Base-by-base conservation (phyloP, 2,113 vertebrate genomes). In the Gymnorhina tibicen region DNA sequence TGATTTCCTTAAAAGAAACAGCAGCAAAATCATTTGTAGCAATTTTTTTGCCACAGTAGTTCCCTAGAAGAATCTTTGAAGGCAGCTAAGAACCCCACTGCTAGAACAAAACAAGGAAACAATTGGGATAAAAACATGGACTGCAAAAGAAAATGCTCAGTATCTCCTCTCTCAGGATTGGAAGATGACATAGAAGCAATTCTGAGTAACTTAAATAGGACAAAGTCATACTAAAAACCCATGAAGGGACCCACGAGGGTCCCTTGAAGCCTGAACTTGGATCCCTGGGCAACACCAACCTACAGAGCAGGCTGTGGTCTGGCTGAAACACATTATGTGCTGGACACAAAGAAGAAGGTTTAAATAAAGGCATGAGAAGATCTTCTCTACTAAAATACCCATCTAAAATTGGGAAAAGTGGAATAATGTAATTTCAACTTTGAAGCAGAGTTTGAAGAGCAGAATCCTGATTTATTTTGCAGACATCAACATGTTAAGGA, bases 211-310 rank as follows among this genome's bases (percentile, higher is more conserved):
- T 80, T 74, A 53, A 66, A 83, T 37, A 63, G 21, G 41, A 76
- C 16, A 55, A 89, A 75, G 28, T 84, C 32, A 32, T 56, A 47
- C 49, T 32, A 49, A 91, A 89, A 87, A 28, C 12, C 30, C n/a
- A 21, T 26, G 30, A n/a, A 60, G 46, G 4, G 13, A 26, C 10
- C 33, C 23, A 10, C 11, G 19, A 26, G 50, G 16, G 24, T 30
- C 20, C 19, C 42, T 24, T 0, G 0, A 37, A 70, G 55, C 79
- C 72, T 47, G 41, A 91, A 60, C 18, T 53, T 2, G 1, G 46
- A 87, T 7, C n/a, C 24, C 35, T 52, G 41, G 39, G 44, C 44
- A 77, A 33, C 3, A 7, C 7, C 11, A 53, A 21, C 11, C 33
- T n/a, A 24, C 1, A 11, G 28, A 50, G 69, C 35, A 56, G 52